phyloP scores from a whole-genome alignment of 2,888 invertebrate species.

The Alentia gelatinosa region DNA sequence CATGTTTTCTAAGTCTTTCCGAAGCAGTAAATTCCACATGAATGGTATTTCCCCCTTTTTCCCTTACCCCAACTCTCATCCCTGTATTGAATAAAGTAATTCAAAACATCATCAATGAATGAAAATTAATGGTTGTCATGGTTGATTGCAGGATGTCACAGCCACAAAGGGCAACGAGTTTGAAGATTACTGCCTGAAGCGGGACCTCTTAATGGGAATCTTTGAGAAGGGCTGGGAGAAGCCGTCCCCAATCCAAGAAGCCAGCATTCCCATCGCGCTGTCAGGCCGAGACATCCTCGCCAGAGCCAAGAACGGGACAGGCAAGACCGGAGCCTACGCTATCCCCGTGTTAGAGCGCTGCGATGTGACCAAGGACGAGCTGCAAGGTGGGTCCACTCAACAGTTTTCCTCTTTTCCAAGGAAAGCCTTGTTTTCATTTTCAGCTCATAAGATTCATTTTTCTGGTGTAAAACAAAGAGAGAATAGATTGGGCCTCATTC shows the following conservation, averaged over 20 bases:
- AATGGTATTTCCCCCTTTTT: no score
- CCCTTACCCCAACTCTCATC: no score
- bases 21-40: no score
- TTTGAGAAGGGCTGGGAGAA: slow-evolving; percentile 99
- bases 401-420: background rate
- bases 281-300: slow-evolving; percentile 98
- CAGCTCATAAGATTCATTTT: no score
- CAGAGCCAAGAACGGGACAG: slow-evolving; percentile 99
- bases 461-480: no score
- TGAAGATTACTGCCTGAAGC: slow-evolving; percentile 98
- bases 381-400: slow-evolving; percentile 86
- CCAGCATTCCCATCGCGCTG: slow-evolving; percentile 97
- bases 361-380: slow-evolving; percentile 89
- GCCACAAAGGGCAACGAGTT: slow-evolving; percentile 99
- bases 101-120: no score
- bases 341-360: slow-evolving; percentile 98
- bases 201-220: slow-evolving; percentile 99
- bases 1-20: no score
- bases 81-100: no score
- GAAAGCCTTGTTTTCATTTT: no score
- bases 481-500: no score
- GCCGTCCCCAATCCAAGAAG: slow-evolving; percentile 98
- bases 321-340: slow-evolving; percentile 99
- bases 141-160: slow-evolving; percentile 99
- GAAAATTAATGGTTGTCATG: no score